A percentile compares a stretch with the other conserved stretches of the same genome.
These are phyloP conservation scores for Caenorhabditis macrosperma DNA, from an alignment of 2,888 invertebrate species.

Conservation along the genomic window DNA sequence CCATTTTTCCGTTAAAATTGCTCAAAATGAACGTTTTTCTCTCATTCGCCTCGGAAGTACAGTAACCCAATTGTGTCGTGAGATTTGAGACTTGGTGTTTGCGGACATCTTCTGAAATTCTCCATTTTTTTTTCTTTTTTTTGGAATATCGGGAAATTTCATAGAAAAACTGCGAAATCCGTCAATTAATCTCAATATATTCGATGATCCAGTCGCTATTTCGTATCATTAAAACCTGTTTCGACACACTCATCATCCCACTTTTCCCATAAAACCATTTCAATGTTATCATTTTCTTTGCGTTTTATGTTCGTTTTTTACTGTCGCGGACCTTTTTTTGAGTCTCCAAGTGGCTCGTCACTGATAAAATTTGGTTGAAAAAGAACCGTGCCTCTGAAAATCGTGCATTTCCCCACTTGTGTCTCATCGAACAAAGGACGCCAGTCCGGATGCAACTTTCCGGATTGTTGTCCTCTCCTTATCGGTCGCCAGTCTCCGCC, in stretches of 20 bases:
- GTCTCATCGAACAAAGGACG: background rate
- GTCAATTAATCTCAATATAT: background rate
- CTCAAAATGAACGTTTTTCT: background rate
- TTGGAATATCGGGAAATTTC: background rate
- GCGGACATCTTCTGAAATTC: background rate
- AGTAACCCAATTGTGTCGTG: background rate
- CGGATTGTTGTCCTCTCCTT: slow-evolving; percentile 2
- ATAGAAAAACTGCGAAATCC: background rate
- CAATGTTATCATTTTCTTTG: background rate
- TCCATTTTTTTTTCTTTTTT: background rate
- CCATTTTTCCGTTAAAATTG: background rate
- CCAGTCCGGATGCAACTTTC: background rate
- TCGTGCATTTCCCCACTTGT: background rate
- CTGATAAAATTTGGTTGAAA: background rate
- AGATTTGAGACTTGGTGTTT: background rate
- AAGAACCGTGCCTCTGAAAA: background rate
- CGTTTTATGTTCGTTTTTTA: slow-evolving; percentile 1
- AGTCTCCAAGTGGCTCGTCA: background rate
- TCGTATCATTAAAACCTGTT: background rate
- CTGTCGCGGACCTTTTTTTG: slow-evolving; percentile 11
- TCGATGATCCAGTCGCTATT: background rate
- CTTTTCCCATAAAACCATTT: slow-evolving; percentile 7
- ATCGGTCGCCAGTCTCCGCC: slow-evolving; percentile 2
- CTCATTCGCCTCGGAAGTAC: background rate
- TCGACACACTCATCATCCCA: background rate